These are phyloP conservation scores for Mus minutoides DNA, from an alignment of 2,797 vertebrate genomes.

Conservation along the genomic window DNA sequence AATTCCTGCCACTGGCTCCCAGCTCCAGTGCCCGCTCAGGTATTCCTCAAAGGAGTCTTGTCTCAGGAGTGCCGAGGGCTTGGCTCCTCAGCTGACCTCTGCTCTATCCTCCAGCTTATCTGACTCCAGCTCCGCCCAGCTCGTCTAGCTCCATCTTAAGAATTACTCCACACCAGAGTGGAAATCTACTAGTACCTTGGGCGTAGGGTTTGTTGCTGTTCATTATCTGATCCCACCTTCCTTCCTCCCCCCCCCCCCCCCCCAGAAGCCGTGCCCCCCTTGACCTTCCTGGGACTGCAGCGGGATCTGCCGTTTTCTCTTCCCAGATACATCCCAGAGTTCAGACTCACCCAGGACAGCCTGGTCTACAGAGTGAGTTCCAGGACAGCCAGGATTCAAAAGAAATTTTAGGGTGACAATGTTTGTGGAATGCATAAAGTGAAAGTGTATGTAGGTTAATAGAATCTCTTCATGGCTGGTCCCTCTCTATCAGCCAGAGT, in stretches of 20 bases:
- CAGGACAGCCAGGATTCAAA: neutral
- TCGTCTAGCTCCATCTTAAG: neutral
- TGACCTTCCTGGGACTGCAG: neutral
- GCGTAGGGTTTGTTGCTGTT: neutral
- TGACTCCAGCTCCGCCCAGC: neutral
- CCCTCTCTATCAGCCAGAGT: neutral
- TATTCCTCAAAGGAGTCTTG: slow-evolving; percentile 43
- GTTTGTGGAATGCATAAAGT: neutral
- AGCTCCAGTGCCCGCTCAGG: neutral
- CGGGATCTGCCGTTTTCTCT: too few relatives aligned
- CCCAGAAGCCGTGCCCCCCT: neutral
- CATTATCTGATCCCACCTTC: neutral
- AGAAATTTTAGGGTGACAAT: neutral
- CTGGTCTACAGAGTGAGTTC: too few relatives aligned
- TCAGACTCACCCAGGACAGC: neutral
- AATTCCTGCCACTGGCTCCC: neutral
- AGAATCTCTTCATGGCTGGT: neutral
- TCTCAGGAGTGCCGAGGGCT: neutral
- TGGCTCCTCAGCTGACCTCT: neutral
- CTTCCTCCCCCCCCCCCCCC: too few relatives aligned
- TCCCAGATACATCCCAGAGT: neutral
- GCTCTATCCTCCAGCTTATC: neutral
- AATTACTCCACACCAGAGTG: slow-evolving; percentile 33
- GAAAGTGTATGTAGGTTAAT: neutral
- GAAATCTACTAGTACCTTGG: neutral